Percentiles rank a stretch among this genome's conserved stretches.
Evolutionary conservation across 2,888 invertebrate genomes (phyloP).

Genomic region (Crioceris asparagi): DNA sequence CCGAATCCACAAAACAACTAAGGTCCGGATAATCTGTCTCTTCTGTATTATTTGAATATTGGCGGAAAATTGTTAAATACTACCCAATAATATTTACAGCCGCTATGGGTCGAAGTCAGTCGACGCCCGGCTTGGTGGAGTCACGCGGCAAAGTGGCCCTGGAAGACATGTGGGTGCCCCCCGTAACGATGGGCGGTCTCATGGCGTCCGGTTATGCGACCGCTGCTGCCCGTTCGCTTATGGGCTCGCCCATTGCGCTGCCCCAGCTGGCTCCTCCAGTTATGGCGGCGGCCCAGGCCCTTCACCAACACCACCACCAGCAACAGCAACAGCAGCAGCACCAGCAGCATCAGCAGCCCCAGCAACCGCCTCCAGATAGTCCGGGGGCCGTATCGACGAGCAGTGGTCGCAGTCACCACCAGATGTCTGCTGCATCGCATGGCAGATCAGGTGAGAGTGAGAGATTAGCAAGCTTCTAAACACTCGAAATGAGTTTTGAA

Average conservation of each 20-base stretch:
- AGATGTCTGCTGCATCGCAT: conserved; percentile 33
- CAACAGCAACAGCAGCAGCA: conserved; percentile 6
- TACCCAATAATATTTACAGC: conserved; percentile 41
- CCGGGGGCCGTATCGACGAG: conserved; percentile 39
- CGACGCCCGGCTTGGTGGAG: conserved; percentile 92
- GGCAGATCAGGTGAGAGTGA: conserved; percentile 11
- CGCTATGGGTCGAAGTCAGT: conserved; percentile 90
- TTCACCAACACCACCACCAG: conserved; percentile 29
- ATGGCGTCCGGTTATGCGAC: too few species aligned
- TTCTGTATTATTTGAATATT: too few species aligned
- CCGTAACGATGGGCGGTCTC: conserved; percentile 37
- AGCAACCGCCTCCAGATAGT: conserved; percentile 44
- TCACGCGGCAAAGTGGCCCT: conserved; percentile 81
- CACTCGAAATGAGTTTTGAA: too few species aligned
- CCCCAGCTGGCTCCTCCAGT: conserved; percentile 32
- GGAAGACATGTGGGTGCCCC: conserved; percentile 73
- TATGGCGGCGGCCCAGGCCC: conserved; percentile 40
- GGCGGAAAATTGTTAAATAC: too few species aligned
- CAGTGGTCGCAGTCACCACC: conserved; percentile 37
- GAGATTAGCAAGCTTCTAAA: too few species aligned
- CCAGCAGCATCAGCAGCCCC: conserved; percentile 42
- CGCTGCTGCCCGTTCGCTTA: conserved; percentile 37
- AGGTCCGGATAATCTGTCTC: too few species aligned
- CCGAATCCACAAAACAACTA: too few species aligned
- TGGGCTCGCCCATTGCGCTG: conserved; percentile 40